Base-by-base conservation (phyloP, 2,113 vertebrate species). In the Pogonocichla stellata region DNA sequence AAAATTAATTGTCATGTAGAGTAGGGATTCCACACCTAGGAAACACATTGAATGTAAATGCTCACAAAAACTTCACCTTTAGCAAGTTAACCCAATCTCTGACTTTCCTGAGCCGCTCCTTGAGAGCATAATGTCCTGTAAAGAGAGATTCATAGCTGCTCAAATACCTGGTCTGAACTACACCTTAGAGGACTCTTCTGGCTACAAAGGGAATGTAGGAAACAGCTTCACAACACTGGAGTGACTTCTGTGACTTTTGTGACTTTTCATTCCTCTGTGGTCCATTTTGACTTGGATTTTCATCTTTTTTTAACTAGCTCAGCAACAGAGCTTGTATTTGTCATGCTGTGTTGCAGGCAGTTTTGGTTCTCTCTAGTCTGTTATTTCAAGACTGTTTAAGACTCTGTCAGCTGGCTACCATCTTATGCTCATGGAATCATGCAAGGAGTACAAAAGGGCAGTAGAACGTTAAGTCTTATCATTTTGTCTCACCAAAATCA, bases 311-410 rank as follows among this genome's bases (percentile, higher is more conserved):
- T 60, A 74, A 80, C 26, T 23, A 78, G 14, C 56, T 51, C 60
- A 86, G 23, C 62, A 88, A 19, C 17, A 86, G 25, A 80, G 45
- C 40, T 33, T 61, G 7, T 51, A 81, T 90, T 79, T 95, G 16
- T 54, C 38, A 16, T 43, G 42, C 34, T 71, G 36, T 69, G 24
- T 78, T 85, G 26, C 23, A 87, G 60, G 36, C n/a, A 72, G 12
- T 51, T 96, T 75, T 75, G 61, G 26, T 86, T 84, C 91, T 86
- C 51, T 65, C 58, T 69, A 62, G 43, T 34, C 67, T 93, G 45
- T 86, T 92, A 92, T 83, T 92, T 74, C 50, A 88, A 80, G 86
- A 45, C 34, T 51, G 9, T 92, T 91, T 42, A 91, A 81, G 43
- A 47, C 34, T 74, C 40, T 60, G 34, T 47, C 80, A 77, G 42